These are phyloP conservation scores for Nemotelus nigrinus DNA, from an alignment of 2,888 invertebrate species.

Conservation along the genomic window DNA sequence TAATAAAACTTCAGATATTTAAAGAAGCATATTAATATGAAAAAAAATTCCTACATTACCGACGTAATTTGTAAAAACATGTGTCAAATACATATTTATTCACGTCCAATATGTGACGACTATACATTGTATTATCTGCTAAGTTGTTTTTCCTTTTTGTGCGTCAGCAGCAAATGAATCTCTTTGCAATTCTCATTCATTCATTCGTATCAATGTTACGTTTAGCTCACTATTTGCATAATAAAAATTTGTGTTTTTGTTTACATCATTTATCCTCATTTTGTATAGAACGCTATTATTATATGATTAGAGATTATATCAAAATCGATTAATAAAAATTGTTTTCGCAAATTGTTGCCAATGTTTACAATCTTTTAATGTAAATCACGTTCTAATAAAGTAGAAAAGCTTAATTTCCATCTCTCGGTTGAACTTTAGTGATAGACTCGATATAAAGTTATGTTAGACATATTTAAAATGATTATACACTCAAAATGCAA, in stretches of 20 bases:
- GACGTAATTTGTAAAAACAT: slow-evolving; percentile 46
- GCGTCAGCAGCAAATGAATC: slow-evolving; percentile 9
- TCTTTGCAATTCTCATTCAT: slow-evolving; percentile 12
- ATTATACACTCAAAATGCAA: slow-evolving; percentile 11
- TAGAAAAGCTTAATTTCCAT: slow-evolving; percentile 17
- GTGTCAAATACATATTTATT: slow-evolving; percentile 52
- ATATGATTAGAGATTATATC: slow-evolving; percentile 26
- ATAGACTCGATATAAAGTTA: slow-evolving; percentile 18
- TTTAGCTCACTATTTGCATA: slow-evolving; percentile 2
- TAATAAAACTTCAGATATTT: slow-evolving; percentile 19
- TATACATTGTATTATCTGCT: neutral
- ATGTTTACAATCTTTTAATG: slow-evolving; percentile 26
- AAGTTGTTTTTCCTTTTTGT: no score
- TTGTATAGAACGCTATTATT: slow-evolving; percentile 22
- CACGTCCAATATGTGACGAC: slow-evolving; percentile 48
- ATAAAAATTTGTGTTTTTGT: slow-evolving; percentile 19
- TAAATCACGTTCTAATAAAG: slow-evolving; percentile 6
- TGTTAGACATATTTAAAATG: slow-evolving; percentile 24
- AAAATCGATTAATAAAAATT: slow-evolving; percentile 19
- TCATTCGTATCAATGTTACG: neutral
- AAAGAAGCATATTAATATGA: slow-evolving; percentile 22
- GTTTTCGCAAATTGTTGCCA: slow-evolving; percentile 25
- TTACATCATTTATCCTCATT: slow-evolving; percentile 19
- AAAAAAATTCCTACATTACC: slow-evolving; percentile 49
- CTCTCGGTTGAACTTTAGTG: slow-evolving; percentile 10